phyloP scores from a whole-genome alignment of 1,140 invertebrate species.

The Oryctes rhinoceros region DNA sequence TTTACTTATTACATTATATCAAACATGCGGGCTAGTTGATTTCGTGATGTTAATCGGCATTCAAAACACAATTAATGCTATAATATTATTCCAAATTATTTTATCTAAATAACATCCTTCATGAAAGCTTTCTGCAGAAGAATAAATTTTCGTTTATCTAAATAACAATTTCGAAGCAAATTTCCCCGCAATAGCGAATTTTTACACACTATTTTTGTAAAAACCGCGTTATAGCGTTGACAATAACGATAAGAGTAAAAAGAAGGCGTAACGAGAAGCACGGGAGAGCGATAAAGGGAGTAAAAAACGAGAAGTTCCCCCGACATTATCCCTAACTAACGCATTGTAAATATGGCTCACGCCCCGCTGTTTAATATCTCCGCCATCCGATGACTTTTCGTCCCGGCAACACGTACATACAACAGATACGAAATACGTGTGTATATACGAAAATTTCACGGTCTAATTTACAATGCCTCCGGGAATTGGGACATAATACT shows the following conservation, averaged over 20 bases:
- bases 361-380: slow-evolving; percentile 25
- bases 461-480: slow-evolving; percentile 23
- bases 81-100: too few species aligned
- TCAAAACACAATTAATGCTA: too few species aligned
- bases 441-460: slow-evolving; percentile 31
- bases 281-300: slow-evolving; percentile 6
- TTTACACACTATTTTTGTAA: neutral
- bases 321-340: slow-evolving; percentile 30
- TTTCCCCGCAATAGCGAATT: neutral
- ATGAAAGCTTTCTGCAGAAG: too few species aligned
- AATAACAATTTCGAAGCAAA: neutral
- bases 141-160: neutral
- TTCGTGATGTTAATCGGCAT: too few species aligned
- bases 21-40: too few species aligned
- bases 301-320: neutral
- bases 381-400: slow-evolving; percentile 24
- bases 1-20: too few species aligned
- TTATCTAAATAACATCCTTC: too few species aligned
- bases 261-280: neutral
- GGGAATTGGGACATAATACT: slow-evolving; percentile 26
- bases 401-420: neutral
- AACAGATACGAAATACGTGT: slow-evolving; percentile 6
- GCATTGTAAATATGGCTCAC: slow-evolving; percentile 24
- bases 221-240: neutral
- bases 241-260: slow-evolving; percentile 1